Conservation (phyloP, 2,113 vertebrate species). For the Platichthys flesus region DNA sequence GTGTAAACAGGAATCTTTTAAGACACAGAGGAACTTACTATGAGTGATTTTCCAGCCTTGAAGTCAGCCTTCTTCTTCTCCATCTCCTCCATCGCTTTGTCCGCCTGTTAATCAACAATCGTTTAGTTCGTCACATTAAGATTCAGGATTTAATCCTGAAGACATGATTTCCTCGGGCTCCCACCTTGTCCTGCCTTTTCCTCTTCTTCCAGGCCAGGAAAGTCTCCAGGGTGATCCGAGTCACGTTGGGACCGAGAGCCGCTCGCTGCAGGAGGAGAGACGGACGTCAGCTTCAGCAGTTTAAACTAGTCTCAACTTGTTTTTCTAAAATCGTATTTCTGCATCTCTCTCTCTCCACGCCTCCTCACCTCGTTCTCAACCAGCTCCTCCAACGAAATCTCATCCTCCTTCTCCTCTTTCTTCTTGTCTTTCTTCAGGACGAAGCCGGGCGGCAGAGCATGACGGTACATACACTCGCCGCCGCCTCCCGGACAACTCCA, state of each 20-base stretch:
- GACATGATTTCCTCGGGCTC: background rate
- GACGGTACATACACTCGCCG: slow-evolving; percentile 95
- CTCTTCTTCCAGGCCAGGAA: slow-evolving; percentile 99
- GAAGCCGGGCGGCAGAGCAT: slow-evolving; percentile 95
- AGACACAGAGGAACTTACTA: slow-evolving; percentile 78
- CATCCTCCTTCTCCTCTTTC: slow-evolving; percentile 95
- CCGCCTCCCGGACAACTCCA: slow-evolving; percentile 95
- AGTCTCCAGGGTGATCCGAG: slow-evolving; percentile 97
- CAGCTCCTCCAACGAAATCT: slow-evolving; percentile 97
- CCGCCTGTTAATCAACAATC: slow-evolving; percentile 68
- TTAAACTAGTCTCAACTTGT: no score
- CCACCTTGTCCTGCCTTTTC: slow-evolving; percentile 95
- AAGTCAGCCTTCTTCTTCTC: slow-evolving; percentile 98
- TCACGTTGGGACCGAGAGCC: slow-evolving; percentile 92
- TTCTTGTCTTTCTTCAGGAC: slow-evolving; percentile 97
- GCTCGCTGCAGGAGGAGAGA: slow-evolving; percentile 82
- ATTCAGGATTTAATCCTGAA: no score
- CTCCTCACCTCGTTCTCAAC: slow-evolving; percentile 94
- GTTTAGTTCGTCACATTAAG: background rate
- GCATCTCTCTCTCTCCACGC: no score
- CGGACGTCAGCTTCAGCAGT: background rate
- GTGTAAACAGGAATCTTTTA: no score
- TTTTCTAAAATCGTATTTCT: no score
- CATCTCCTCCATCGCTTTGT: slow-evolving; percentile 91
- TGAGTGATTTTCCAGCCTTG: slow-evolving; percentile 93